Conservation (phyloP, 2,113 vertebrate genomes). For the Equus przewalskii region DNA sequence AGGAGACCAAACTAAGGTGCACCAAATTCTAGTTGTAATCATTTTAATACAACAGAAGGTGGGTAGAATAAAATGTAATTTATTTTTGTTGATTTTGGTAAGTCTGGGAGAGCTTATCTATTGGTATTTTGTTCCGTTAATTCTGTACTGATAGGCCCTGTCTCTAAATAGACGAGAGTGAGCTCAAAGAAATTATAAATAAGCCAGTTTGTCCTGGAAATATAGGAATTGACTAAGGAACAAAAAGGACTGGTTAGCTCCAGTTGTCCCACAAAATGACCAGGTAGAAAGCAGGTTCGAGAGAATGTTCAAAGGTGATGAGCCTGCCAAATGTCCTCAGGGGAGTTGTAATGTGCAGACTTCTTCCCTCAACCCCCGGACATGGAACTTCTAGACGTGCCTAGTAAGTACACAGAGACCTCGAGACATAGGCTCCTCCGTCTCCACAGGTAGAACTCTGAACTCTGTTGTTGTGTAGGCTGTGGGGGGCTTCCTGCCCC, state of each 20-base stretch:
- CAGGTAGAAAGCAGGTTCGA: background rate
- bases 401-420: background rate
- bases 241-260: background rate
- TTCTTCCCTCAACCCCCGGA: background rate
- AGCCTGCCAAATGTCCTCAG: background rate
- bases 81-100: background rate
- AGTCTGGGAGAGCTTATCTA: background rate
- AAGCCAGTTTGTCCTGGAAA: background rate
- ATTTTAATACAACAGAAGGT: conserved; percentile 8
- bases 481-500: background rate
- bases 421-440: background rate
- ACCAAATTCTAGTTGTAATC: background rate
- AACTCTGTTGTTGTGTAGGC: background rate
- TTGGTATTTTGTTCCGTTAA: background rate
- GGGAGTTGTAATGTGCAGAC: background rate
- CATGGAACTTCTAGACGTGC: background rate
- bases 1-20: background rate
- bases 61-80: background rate
- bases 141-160: background rate
- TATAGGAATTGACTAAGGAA: background rate
- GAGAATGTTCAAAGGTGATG: background rate
- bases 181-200: background rate
- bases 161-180: background rate
- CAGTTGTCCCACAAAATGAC: background rate
- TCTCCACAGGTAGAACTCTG: background rate